phyloP scores from a whole-genome alignment of 2,113 vertebrate species.

The Fulmarus glacialis region DNA sequence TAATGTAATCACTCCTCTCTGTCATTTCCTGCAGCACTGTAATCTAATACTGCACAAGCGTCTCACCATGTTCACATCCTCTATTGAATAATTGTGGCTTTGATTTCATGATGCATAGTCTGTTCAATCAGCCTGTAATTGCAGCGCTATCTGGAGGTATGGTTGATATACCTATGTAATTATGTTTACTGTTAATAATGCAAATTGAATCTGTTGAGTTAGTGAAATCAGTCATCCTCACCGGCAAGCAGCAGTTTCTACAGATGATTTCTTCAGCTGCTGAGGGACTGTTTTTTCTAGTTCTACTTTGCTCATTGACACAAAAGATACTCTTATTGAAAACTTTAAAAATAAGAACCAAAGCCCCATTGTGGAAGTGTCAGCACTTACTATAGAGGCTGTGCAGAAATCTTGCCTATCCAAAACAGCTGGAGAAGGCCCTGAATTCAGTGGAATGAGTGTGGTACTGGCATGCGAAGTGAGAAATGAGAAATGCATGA shows the following conservation, averaged over 20 bases:
- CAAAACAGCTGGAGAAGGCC: not conserved
- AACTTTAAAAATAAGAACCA: not conserved
- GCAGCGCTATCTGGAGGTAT: constrained; percentile 23
- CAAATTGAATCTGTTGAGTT: constrained; percentile 42
- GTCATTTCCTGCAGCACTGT: constrained; percentile 27
- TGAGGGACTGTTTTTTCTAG: not conserved
- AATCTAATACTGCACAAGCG: not conserved
- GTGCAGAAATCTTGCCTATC: not conserved
- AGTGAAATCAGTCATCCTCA: not conserved
- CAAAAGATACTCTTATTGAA: not conserved
- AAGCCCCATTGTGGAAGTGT: not conserved
- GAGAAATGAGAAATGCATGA: not conserved
- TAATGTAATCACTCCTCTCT: not conserved
- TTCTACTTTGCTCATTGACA: not conserved
- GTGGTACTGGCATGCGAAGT: not conserved
- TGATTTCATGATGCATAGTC: not conserved
- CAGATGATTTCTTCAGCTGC: not conserved
- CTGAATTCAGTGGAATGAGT: not conserved
- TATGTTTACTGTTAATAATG: constrained; percentile 59
- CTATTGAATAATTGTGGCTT: constrained; percentile 19
- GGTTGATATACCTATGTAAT: constrained; percentile 35
- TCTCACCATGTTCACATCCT: constrained; percentile 11
- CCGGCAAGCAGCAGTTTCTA: not conserved
- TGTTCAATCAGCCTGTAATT: constrained; percentile 46
- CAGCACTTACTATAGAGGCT: not conserved